Base-by-base conservation (phyloP, 1,140 invertebrate species). In the Drosophila mayri region DNA sequence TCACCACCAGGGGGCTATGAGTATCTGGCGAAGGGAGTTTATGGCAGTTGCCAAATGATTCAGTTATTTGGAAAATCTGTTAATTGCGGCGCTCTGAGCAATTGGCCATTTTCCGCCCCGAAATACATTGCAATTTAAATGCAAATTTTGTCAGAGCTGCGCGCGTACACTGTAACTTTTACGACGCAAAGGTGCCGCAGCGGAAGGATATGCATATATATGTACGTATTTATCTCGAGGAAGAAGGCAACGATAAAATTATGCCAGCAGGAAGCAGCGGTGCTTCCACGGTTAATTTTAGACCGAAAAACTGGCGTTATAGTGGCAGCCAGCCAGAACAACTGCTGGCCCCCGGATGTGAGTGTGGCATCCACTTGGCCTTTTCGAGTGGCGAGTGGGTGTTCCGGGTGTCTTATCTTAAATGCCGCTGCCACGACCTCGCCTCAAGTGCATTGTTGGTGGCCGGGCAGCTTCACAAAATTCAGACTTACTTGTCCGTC, bases 351-450 rank as follows among this genome's bases (percentile, higher is more conserved):
- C 35, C 41, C 44, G 67, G 47, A 68, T 61, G 50, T 61, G 58
- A 80, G 67, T 79, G 50, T 76, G 79, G 67, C 84, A 80, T 71
- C 50, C 63, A 83, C 79, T 86, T 84, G 84, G 80, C 76, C 76
- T 88, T 87, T 87, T 62, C 54, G 67, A 70, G 73, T 60, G 67
- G 47, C 60, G 20, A 44, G 65, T 79, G 76, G 60, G 63, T 64
- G 62, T 32, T 40, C 52, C 54, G 61, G 61, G 44, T 63, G 50
- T 75, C 54, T 64, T 85, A 72, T 86, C 74, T 86, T 66, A 57
- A 74, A 74, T 55, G 71, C 58, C 61, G n/a, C 41, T 22, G 40
- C 46, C 71, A 30, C 68, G 70, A 76, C 74, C 64, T 76, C 41
- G 62, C 41, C 74, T 76, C 63, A 54, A 76, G 73, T 54, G 66